Percentiles rank a stretch among this genome's conserved stretches.
Conservation (phyloP, 2,888 invertebrate species). For the Drosophila borborema region DNA sequence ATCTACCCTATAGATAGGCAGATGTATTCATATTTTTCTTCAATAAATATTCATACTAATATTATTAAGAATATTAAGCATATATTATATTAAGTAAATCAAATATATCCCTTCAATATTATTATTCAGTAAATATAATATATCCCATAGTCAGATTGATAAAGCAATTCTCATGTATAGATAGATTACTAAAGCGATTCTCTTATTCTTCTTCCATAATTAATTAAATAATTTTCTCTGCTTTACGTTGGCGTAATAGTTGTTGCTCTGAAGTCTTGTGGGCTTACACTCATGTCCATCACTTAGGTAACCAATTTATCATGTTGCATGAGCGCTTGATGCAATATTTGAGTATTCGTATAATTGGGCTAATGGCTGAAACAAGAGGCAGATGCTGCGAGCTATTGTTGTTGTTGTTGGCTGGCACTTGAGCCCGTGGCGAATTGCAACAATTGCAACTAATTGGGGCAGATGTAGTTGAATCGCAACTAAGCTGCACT, state of each 20-base stretch:
- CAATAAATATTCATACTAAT: too few relatives aligned
- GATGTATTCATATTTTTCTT: too few relatives aligned
- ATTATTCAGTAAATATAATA: too few relatives aligned
- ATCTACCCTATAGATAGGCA: too few relatives aligned
- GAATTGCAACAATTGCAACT: slow-evolving; percentile 71
- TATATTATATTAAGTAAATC: too few relatives aligned
- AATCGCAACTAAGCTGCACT: slow-evolving; percentile 59
- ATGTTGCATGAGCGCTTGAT: slow-evolving; percentile 33
- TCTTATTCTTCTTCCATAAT: background rate
- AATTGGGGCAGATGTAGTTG: slow-evolving; percentile 60
- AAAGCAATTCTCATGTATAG: background rate
- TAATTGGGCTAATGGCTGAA: slow-evolving; percentile 42
- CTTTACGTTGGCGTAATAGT: background rate
- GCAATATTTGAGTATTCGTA: slow-evolving; percentile 29
- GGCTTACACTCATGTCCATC: background rate
- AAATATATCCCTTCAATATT: too few relatives aligned
- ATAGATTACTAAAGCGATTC: background rate
- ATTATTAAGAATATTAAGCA: too few relatives aligned
- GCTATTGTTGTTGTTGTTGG: slow-evolving; percentile 5
- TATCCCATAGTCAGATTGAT: too few relatives aligned
- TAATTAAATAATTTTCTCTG: background rate
- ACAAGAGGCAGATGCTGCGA: slow-evolving; percentile 29
- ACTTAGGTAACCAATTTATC: slow-evolving; percentile 23
- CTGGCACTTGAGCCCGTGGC: slow-evolving; percentile 49
- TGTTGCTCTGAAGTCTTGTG: background rate